Evolutionary conservation across 2,888 invertebrate species (phyloP).

Genomic region (Pachliopta kotzebuea): DNA sequence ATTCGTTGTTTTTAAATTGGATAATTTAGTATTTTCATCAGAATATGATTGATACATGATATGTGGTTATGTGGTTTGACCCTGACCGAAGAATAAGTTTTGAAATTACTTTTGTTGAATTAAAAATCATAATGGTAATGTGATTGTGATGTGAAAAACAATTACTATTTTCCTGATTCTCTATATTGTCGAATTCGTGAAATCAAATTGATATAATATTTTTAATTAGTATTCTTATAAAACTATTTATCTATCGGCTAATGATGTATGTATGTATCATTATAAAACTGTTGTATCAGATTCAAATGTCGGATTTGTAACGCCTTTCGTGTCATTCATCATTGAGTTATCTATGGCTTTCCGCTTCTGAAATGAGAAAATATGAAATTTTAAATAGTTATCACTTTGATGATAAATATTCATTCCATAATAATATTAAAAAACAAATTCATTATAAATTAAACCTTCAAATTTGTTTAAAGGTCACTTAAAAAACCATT

Average conservation of each 20-base stretch:
- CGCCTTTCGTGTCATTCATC: slow-evolving; percentile 11
- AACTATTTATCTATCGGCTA: too few relatives aligned
- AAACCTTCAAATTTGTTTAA: not conserved
- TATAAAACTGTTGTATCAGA: slow-evolving; percentile 7
- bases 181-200: too few relatives aligned
- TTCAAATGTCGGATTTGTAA: slow-evolving; percentile 14
- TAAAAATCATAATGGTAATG: not conserved
- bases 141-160: too few relatives aligned
- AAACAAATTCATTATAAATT: not conserved
- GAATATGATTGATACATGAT: too few relatives aligned
- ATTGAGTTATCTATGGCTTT: slow-evolving; percentile 1
- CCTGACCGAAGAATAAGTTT: too few relatives aligned
- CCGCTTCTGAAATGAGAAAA: slow-evolving; percentile 23
- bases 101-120: too few relatives aligned
- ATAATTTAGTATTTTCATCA: not conserved
- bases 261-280: too few relatives aligned
- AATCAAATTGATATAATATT: too few relatives aligned
- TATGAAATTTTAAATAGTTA: not conserved
- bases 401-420: too few relatives aligned
- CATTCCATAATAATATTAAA: not conserved
- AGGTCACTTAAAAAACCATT: not conserved
- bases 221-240: too few relatives aligned
- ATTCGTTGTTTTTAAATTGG: not conserved
- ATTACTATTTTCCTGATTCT: not conserved
- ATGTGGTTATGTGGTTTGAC: too few relatives aligned